Percentiles rank a stretch among this genome's conserved stretches.
Evolutionary conservation across 2,113 vertebrate species (phyloP).

Genomic region (Smithornis capensis): DNA sequence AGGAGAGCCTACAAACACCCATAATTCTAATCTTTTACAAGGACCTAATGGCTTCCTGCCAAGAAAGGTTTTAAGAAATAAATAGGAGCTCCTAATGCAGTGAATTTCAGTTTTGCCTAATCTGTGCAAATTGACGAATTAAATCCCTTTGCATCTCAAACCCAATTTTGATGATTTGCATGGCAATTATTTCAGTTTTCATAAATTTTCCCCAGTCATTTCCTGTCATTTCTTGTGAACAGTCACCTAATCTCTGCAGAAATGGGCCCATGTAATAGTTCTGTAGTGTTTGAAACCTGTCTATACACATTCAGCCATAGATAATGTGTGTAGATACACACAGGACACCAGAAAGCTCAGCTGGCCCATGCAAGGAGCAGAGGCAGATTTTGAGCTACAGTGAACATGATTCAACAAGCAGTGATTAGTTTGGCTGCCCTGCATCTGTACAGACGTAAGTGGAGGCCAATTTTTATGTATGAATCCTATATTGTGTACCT

Average conservation of each 20-base stretch:
- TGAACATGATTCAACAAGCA: neutral
- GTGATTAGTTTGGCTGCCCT: neutral
- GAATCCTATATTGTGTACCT: neutral
- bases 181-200: conserved; percentile 59
- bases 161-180: conserved; percentile 64
- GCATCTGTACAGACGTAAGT: neutral
- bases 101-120: conserved; percentile 67
- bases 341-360: neutral
- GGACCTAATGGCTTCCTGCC: conserved; percentile 63
- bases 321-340: neutral
- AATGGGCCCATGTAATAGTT: neutral
- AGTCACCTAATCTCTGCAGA: neutral
- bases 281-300: neutral
- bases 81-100: conserved; percentile 68
- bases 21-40: conserved; percentile 65
- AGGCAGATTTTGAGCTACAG: neutral
- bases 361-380: neutral
- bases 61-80: conserved; percentile 72
- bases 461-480: neutral
- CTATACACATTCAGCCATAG: neutral
- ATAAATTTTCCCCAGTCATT: conserved; percentile 40
- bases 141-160: conserved; percentile 68
- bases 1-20: conserved; percentile 53
- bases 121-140: conserved; percentile 71
- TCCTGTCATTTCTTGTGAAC: conserved; percentile 36